A percentile compares a stretch with the other conserved stretches of the same genome.
phyloP scores from a whole-genome alignment of 2,113 vertebrate species.

The Odontesthes bonariensis region DNA sequence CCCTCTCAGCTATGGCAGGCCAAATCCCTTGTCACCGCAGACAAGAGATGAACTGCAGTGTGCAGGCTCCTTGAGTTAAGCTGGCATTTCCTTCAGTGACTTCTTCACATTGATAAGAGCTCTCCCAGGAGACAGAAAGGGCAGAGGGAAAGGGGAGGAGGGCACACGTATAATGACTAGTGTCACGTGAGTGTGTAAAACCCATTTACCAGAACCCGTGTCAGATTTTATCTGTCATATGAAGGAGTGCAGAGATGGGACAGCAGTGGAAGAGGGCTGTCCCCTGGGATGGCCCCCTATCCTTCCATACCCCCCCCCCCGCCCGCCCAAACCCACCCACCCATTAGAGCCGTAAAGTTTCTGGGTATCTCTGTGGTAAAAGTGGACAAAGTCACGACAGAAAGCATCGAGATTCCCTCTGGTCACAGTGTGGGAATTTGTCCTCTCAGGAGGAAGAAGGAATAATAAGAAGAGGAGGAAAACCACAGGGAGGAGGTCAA shows the following conservation, averaged over 20 bases:
- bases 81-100: conserved; percentile 85
- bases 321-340: not conserved
- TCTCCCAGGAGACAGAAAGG: conserved; percentile 45
- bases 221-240: conserved; percentile 75
- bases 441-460: conserved; percentile 47
- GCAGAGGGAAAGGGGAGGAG: conserved; percentile 30
- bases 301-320: conserved; percentile 23
- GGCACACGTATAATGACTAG: conserved; percentile 53
- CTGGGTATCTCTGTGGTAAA: conserved; percentile 64
- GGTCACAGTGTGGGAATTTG: conserved; percentile 72
- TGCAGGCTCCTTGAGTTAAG: conserved; percentile 75
- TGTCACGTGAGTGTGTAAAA: conserved; percentile 70
- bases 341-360: conserved; percentile 51
- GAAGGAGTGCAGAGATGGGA: conserved; percentile 39
- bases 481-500: conserved; percentile 40
- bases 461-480: conserved; percentile 53
- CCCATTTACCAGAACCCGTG: conserved; percentile 64
- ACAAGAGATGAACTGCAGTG: conserved; percentile 71
- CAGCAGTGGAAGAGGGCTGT: conserved; percentile 8
- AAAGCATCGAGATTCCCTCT: conserved; percentile 52
- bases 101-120: conserved; percentile 82
- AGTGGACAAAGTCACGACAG: conserved; percentile 78
- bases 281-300: conserved; percentile 55
- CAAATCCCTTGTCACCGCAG: conserved; percentile 54
- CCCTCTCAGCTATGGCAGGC: conserved; percentile 1